Percentiles rank a stretch among this genome's conserved stretches.
Conservation (phyloP, 2,113 vertebrate species). For the Vidua macroura region DNA sequence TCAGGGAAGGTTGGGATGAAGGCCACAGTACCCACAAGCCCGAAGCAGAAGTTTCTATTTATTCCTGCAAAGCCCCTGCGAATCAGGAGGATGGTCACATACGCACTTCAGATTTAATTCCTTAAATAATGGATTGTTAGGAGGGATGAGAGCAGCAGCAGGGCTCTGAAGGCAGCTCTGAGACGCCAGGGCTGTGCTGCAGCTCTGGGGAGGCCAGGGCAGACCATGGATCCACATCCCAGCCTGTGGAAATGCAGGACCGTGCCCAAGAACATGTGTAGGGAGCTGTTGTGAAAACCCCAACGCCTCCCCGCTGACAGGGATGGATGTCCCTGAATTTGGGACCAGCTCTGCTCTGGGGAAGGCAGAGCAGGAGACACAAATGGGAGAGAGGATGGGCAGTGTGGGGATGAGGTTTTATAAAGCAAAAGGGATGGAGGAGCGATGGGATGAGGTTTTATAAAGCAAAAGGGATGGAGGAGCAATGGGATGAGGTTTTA, state of each 20-base stretch:
- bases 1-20: background rate
- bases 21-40: background rate
- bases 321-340: background rate
- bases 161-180: background rate
- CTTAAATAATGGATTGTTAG: background rate
- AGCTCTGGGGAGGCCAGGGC: background rate
- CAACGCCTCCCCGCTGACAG: background rate
- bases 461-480: too few species aligned
- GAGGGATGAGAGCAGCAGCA: background rate
- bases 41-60: background rate
- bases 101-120: background rate
- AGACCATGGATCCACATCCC: background rate
- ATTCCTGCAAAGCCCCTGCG: background rate
- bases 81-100: background rate
- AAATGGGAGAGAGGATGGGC: background rate
- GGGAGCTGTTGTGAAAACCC: background rate
- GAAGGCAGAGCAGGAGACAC: background rate
- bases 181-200: background rate
- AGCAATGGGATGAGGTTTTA: fast-evolving
- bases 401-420: background rate
- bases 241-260: background rate
- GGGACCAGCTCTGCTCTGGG: background rate
- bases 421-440: background rate
- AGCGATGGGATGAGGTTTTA: too few species aligned
- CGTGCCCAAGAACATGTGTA: background rate